Base-by-base conservation (phyloP, 2,113 vertebrate species). In the Varanus komodoensis region DNA sequence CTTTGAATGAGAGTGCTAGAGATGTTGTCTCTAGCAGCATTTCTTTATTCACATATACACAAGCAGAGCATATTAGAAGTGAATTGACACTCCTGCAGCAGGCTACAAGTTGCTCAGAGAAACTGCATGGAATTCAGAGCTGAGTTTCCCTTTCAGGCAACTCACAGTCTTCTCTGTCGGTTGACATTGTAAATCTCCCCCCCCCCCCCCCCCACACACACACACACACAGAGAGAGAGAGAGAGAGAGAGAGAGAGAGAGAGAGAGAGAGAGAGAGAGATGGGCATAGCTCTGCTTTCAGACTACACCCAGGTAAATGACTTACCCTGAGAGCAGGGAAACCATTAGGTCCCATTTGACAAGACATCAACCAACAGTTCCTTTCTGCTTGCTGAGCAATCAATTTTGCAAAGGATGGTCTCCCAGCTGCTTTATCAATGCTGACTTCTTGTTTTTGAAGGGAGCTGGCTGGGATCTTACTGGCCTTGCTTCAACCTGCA, bases 11-110 rank as follows among this genome's bases (percentile, higher is more conserved):
- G 67, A 81, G 44, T 67, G 38, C 48, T 29, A 25, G 48, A 88
- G 64, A 81, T 71, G 12, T 12, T 74, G n/a, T 89, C 68, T 88
- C 82, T 89, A 44, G 69, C 21, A 29, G 11, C 73, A 81, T 54
- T 52, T 38, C 8, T 52, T 11, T 54, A 82, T 82, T 71, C 73
- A 71, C n/a, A 81, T 73, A 88, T 71, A 82, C 68, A 73, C 23
- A 88, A 71, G n/a, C 50, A 61, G 48, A 73, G 67, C 79, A 57
- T 57, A 61, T 82, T 82, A 27, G 80, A 89, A 89, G 48, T 68
- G 67, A 68, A 68, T 48, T 74, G 68, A 48, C 50, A 74, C 50
- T 57, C 86, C 73, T 34, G 21, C 74, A 75, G 14, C 71, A 44
- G 74, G n/a, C 34, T 48, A 29, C 54, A 79, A 38, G 23, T 57